Conservation (phyloP, 2,888 invertebrate genomes). For the Scaptomyza caliginosa region DNA sequence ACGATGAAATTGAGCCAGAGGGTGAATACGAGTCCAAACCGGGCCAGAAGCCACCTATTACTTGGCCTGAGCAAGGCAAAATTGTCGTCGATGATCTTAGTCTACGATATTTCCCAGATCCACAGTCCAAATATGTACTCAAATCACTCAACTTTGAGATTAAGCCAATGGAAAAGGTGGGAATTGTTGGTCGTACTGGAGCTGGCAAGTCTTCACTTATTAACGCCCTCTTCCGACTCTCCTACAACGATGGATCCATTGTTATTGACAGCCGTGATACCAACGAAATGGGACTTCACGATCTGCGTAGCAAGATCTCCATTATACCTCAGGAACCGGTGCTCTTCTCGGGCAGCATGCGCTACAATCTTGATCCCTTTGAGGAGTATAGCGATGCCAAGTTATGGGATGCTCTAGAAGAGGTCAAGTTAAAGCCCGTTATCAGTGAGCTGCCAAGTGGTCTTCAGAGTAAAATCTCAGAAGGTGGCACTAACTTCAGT, state of each 20-base stretch:
- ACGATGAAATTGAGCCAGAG: slow-evolving; percentile 85
- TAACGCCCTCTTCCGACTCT: slow-evolving; percentile 90
- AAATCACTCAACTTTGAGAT: slow-evolving; percentile 88
- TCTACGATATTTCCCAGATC: slow-evolving; percentile 88
- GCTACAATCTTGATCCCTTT: slow-evolving; percentile 96
- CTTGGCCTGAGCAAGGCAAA: slow-evolving; percentile 90
- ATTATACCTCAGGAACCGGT: slow-evolving; percentile 95
- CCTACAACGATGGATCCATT: slow-evolving; percentile 90
- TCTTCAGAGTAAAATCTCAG: slow-evolving; percentile 89
- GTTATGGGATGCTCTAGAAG: slow-evolving; percentile 94
- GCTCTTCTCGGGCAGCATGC: slow-evolving; percentile 93
- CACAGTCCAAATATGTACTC: slow-evolving; percentile 89
- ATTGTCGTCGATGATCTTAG: slow-evolving; percentile 88
- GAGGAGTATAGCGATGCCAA: slow-evolving; percentile 91
- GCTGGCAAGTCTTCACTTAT: slow-evolving; percentile 90
- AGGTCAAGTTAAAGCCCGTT: slow-evolving; percentile 88
- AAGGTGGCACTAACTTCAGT: slow-evolving; percentile 93
- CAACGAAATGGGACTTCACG: slow-evolving; percentile 88
- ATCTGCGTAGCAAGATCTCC: slow-evolving; percentile 90
- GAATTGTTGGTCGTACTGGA: slow-evolving; percentile 89
- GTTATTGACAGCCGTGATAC: slow-evolving; percentile 92
- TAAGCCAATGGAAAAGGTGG: slow-evolving; percentile 87
- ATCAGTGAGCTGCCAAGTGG: slow-evolving; percentile 88
- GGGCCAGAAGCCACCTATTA: slow-evolving; percentile 86
- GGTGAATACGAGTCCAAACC: slow-evolving; percentile 87